A percentile compares a stretch with the other conserved stretches of the same genome.
These are phyloP conservation scores for Melanotus villosus DNA, from an alignment of 2,888 invertebrate species.

Conservation along the genomic window DNA sequence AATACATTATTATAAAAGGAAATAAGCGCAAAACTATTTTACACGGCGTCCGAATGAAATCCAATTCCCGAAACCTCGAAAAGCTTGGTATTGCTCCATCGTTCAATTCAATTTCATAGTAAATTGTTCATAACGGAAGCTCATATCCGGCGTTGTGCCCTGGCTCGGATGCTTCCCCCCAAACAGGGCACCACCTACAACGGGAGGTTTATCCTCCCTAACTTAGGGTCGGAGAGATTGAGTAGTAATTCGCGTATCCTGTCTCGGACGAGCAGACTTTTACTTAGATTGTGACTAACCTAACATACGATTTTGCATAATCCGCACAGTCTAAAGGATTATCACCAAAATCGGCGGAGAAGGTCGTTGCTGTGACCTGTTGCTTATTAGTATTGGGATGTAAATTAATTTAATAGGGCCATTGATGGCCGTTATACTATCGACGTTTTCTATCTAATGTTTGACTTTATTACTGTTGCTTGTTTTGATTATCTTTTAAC, in stretches of 20 bases:
- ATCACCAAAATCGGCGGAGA: slow-evolving; percentile 21
- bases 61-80: slow-evolving; percentile 60
- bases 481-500: no score
- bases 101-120: slow-evolving; percentile 67
- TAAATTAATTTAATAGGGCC: slow-evolving; percentile 52
- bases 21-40: slow-evolving; percentile 44
- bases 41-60: slow-evolving; percentile 53
- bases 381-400: slow-evolving; percentile 50
- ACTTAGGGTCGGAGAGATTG: slow-evolving; percentile 55
- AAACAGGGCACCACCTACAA: slow-evolving; percentile 42
- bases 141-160: slow-evolving; percentile 80
- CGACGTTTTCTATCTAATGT: slow-evolving; percentile 25
- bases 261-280: slow-evolving; percentile 54
- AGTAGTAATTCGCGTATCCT: slow-evolving; percentile 59
- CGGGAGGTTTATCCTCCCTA: slow-evolving; percentile 48
- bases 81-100: slow-evolving; percentile 61
- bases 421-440: slow-evolving; percentile 44
- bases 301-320: not conserved
- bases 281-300: slow-evolving; percentile 51
- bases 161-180: slow-evolving; percentile 50
- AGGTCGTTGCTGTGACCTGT: slow-evolving; percentile 45
- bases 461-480: no score
- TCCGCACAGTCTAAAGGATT: slow-evolving; percentile 41
- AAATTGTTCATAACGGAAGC: slow-evolving; percentile 91
- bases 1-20: slow-evolving; percentile 39